Base-by-base conservation (phyloP, 53 echinoderm and acorn worm species). In the Temnopleurus reevesii region DNA sequence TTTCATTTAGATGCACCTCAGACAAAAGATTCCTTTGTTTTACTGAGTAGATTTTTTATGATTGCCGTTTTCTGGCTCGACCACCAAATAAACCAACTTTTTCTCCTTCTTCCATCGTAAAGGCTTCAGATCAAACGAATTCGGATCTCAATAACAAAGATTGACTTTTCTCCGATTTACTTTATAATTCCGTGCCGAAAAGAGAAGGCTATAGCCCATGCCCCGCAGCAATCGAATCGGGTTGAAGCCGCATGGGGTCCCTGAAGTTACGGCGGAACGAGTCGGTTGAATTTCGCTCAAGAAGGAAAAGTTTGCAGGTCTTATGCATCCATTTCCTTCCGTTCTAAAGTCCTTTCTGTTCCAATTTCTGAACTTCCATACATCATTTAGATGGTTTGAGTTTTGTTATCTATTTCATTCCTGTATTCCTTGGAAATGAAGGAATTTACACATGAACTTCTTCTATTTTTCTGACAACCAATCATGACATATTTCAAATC, bases 61-160 rank as follows among this genome's bases (percentile, higher is more conserved):
- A 41, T 36, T 71, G 41, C 41, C 71, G 41, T 18, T 66, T 71
- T 21, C 41, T 18, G 3, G 18, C 19, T 23, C n/a, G 12, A n/a
- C 36, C 4, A 71, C 41, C 6, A 4, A n/a, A n/a, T 0, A 66
- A 19, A 35, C 25, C 19, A 2, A 35, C 23, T n/a, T n/a, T 2
- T 41, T 8, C 6, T 41, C 34, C 1, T 36, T 17, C 17, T 27
- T 71, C 23, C 36, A 71, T 38, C 7, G 71, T 41, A 71, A 43
- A 17, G 41, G 38, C 38, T 71, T 38, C 71, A 36, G 46, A 49
- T 79, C 79, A 79, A 79, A 79, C 49, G 27, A 13, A 47, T 47
- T 49, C 79, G 13, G 29, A 47, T 79, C 45, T 79, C 79, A 79
- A 79, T 79, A 79, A 79, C 79, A 79, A 79, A 79, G 79, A 79